Conservation (phyloP, 2,888 invertebrate genomes). For the Odontocerum albicorne region DNA sequence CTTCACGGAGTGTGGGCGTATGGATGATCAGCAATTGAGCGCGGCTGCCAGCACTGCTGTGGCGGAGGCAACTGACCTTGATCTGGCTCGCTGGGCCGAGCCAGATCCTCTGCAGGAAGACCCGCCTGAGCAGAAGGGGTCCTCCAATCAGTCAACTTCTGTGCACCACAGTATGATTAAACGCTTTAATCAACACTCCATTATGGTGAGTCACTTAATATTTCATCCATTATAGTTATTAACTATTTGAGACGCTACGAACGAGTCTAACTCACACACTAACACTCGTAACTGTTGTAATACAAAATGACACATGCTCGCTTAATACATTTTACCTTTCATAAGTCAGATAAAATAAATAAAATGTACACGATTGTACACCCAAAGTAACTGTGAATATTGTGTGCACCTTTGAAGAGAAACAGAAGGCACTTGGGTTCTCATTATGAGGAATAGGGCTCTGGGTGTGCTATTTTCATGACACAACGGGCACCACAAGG, state of each 20-base stretch:
- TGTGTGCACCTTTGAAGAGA: too few species aligned
- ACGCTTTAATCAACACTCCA: slow-evolving; percentile 96
- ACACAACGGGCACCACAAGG: too few species aligned
- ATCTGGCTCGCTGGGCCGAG: slow-evolving; percentile 82
- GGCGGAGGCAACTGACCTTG: slow-evolving; percentile 79
- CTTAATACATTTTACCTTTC: too few species aligned
- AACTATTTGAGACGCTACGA: too few species aligned
- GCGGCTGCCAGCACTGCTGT: slow-evolving; percentile 79
- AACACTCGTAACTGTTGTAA: too few species aligned
- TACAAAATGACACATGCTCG: not conserved
- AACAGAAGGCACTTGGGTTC: too few species aligned
- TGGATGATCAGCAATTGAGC: slow-evolving; percentile 79
- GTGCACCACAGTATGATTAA: slow-evolving; percentile 93
- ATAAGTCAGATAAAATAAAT: too few species aligned
- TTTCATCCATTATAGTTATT: not conserved
- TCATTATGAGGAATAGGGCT: too few species aligned
- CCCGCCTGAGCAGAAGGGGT: slow-evolving; percentile 44
- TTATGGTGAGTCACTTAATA: slow-evolving; percentile 68
- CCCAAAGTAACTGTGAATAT: too few species aligned
- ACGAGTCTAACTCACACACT: too few species aligned
- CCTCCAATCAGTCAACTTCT: slow-evolving; percentile 45
- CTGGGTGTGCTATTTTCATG: too few species aligned
- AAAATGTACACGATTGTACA: too few species aligned
- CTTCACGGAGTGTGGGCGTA: slow-evolving; percentile 96
- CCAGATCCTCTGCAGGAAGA: slow-evolving; percentile 41